phyloP scores from a whole-genome alignment of 2,888 invertebrate genomes.

The Caradrina kadenii region DNA sequence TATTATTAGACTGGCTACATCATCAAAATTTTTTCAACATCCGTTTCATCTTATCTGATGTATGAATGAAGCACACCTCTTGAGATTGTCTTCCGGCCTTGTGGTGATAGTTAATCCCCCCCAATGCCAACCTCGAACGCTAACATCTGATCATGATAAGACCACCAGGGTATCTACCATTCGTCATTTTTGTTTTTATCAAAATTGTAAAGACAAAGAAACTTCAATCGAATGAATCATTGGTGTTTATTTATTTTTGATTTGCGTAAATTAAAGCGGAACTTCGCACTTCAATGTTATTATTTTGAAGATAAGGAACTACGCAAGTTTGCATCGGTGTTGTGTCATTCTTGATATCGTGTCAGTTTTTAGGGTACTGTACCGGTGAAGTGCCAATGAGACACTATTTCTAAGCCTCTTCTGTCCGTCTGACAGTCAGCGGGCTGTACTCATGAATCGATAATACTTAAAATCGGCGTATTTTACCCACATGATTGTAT shows the following conservation, averaged over 20 bases:
- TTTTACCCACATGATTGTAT: too few relatives aligned
- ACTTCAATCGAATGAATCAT: constrained; percentile 32
- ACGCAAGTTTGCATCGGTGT: not conserved
- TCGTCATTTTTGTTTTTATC: constrained; percentile 31
- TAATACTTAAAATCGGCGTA: too few relatives aligned
- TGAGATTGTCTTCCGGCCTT: constrained; percentile 50
- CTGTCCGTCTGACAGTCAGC: too few relatives aligned
- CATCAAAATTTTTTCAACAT: constrained; percentile 8
- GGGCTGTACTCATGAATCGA: too few relatives aligned
- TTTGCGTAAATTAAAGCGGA: constrained; percentile 11
- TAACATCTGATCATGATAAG: constrained; percentile 34
- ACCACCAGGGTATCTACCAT: constrained; percentile 9
- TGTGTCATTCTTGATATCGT: not conserved
- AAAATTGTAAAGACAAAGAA: constrained; percentile 29
- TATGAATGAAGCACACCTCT: constrained; percentile 8
- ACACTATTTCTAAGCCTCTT: too few relatives aligned
- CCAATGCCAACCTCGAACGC: not conserved
- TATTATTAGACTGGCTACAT: not conserved
- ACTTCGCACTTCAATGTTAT: constrained; percentile 10
- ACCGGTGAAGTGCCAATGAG: too few relatives aligned
- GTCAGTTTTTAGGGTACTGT: not conserved
- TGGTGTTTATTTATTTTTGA: constrained; percentile 36
- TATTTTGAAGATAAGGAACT: constrained; percentile 12
- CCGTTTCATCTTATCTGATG: constrained; percentile 19
- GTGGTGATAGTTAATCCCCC: constrained; percentile 19